phyloP scores from a whole-genome alignment of 2,888 invertebrate species.

The Cantharis nigra region DNA sequence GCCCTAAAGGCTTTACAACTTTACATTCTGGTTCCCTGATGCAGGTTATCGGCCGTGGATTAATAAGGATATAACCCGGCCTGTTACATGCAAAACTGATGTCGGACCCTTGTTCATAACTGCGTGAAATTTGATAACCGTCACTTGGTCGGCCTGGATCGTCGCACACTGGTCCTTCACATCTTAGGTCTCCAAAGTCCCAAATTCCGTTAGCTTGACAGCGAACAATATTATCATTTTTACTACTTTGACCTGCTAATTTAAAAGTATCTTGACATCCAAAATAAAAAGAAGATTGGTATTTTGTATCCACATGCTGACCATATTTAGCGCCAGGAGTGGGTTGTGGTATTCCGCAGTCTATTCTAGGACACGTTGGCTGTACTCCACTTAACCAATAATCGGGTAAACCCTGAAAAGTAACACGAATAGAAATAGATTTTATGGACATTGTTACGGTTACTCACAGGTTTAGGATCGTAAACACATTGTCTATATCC shows the following conservation, averaged over 20 bases:
- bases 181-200: conserved; percentile 95
- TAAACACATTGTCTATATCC: conserved; percentile 93
- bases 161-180: conserved; percentile 96
- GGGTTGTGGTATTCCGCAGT: conserved; percentile 89
- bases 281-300: conserved; percentile 92
- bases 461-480: conserved; percentile 75
- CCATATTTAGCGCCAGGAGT: conserved; percentile 95
- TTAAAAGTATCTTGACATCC: conserved; percentile 96
- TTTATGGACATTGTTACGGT: background rate
- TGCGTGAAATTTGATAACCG: conserved; percentile 82
- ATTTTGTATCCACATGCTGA: conserved; percentile 83
- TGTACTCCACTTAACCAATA: conserved; percentile 88
- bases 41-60: conserved; percentile 88
- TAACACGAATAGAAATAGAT: background rate
- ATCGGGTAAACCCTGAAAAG: conserved; percentile 74
- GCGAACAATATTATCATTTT: conserved; percentile 88
- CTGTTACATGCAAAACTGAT: conserved; percentile 88
- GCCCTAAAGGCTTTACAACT: conserved; percentile 86
- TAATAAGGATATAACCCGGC: conserved; percentile 91
- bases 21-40: conserved; percentile 92
- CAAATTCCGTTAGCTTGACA: conserved; percentile 93
- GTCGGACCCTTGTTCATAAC: conserved; percentile 88
- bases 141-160: conserved; percentile 95
- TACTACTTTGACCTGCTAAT: conserved; percentile 87
- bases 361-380: conserved; percentile 85